Evolutionary conservation across 2,888 invertebrate species (phyloP), one percentile per base, ranked within the genome.

Genomic region (Dioctria linearis): DNA sequence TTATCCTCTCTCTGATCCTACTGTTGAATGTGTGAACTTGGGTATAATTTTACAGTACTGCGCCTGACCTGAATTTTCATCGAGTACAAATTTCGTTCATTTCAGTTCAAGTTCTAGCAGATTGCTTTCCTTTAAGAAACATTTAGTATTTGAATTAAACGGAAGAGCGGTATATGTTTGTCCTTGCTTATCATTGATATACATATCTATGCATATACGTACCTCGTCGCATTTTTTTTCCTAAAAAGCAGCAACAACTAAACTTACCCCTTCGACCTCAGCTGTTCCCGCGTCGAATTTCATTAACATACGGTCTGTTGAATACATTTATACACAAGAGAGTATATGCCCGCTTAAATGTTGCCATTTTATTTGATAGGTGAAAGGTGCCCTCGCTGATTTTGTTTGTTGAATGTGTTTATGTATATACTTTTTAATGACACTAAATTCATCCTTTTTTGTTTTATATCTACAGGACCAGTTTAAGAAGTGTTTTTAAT

Each of bases 271-370:
- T 51, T 51, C 11, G 6, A 1, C 51, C 51, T n/a, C 37, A 37
- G 61, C 25, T 5, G 61, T 61, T 61, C 61, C 3, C 61, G 37
- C 61, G 61, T 61, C 61, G 1, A 4, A 61, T 61, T 61, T 61
- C n/a, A 61, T 61, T 61, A 61, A 61, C 61, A 61, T 40, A 25
- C 61, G 61, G 61, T 61, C 61, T 61, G 61, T 61, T 61, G 61
- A 61, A 61, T 61, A 39, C 61, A 6, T 61, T 39, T 61, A 25
- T 39, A 61, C 25, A 25, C 25, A 25, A 25, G 25, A 25, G 25
- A 25, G 25, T 25, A 25, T 25, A 25, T 25, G 25, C 25, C 0
- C 2, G 61, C 37, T 39, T 39, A 61, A 25, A 8, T 40, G 61
- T 61, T 39, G 3, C 61, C 37, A 40, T 61, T 61, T 61, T 39